Evolutionary conservation across 2,797 vertebrate genomes (phyloP), one percentile per base, ranked within the genome.

Genomic region (Pangasius macronema): DNA sequence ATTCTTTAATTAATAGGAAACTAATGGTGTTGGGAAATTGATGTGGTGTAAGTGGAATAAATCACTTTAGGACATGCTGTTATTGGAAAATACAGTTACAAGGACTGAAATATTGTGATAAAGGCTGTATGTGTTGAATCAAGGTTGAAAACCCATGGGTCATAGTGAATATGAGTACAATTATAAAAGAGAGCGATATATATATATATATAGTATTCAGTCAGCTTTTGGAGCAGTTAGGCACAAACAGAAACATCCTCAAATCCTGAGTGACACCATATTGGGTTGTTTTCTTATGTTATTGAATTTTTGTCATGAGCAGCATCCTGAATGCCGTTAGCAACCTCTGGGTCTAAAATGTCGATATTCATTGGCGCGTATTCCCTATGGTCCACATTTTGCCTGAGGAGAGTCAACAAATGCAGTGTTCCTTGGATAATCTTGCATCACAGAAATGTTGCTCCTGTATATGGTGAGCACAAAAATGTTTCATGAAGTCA

Each of bases 271-370:
- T 67, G 81, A 49, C 59, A 65, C 4, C 27, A 2, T 51, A 67
- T 24, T 51, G 4, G 57, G 8, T 82, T 67, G 49, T 33, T 59
- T n/a, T 55, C 76, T 68, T 57, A 39, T 20, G 27, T 61, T 73
- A 81, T 61, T 61, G n/a, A 36, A 72, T 84, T 79, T 80, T 83
- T 70, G 51, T 36, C n/a, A 49, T n/a, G 72, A 77, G 55, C 55
- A 84, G 14, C 39, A 68, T 51, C 27, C 53, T 42, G n/a, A 85
- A 87, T 61, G 70, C 36, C 72, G 30, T 79, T 68, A 90, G 87
- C 84, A 57, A 76, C 42, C 59, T 67, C 61, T 22, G 57, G 55
- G 33, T 88, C 68, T 86, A n/a, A 90, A 88, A 85, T 85, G 33
- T 61, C 20, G 51, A 82, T 36, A 63, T 63, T 81, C 82, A 36